Evolutionary conservation across 2,113 vertebrate species (phyloP).

Genomic region (Aptenodytes patagonicus): DNA sequence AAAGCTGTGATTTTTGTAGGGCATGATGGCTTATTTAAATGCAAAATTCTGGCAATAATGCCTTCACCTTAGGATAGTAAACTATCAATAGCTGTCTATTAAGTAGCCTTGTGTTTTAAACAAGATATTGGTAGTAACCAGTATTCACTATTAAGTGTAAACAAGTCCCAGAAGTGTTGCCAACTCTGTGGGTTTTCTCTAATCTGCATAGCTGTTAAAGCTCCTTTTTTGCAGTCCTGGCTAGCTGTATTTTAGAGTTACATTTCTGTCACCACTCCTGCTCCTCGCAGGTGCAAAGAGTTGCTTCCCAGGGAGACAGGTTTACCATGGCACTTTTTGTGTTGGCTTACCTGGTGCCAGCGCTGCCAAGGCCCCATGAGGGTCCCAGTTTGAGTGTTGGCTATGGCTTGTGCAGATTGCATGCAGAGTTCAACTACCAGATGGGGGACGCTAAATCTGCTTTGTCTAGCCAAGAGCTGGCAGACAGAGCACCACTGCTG

Average conservation of each 20-base stretch:
- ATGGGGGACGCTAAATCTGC: conserved; percentile 56
- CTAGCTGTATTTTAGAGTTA: neutral
- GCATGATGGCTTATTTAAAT: neutral
- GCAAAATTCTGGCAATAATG: neutral
- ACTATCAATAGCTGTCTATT: conserved; percentile 12
- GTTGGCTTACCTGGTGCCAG: neutral
- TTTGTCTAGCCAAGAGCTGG: conserved; percentile 64
- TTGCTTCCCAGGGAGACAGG: neutral
- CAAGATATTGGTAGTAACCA: neutral
- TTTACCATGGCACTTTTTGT: neutral
- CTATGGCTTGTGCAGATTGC: neutral
- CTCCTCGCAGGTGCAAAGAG: neutral
- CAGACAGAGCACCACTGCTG: conserved; percentile 40
- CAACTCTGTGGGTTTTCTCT: neutral
- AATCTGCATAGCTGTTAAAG: neutral
- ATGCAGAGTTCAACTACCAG: conserved; percentile 44
- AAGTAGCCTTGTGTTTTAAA: conserved; percentile 23
- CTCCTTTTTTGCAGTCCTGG: neutral
- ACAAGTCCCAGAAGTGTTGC: neutral
- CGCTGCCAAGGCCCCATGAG: neutral
- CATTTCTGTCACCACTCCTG: neutral
- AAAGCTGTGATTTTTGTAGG: neutral
- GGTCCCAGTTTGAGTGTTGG: neutral
- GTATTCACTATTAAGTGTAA: conserved; percentile 1
- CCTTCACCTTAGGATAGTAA: neutral